Evolutionary conservation across 2,888 invertebrate species (phyloP).

Genomic region (Lapara coniferarum): DNA sequence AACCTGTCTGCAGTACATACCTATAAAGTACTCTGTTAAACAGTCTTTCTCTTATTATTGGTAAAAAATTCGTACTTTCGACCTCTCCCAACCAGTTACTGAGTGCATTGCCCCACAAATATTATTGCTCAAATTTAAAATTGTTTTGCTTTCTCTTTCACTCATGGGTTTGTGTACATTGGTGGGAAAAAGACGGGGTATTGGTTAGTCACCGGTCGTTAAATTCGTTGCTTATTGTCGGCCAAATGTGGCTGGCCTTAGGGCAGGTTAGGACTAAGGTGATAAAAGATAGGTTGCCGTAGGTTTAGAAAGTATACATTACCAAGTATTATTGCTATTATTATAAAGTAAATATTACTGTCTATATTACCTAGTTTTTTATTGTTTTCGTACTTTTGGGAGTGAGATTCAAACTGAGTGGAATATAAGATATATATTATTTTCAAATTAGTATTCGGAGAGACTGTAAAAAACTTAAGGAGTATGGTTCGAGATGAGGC

Average conservation of each 20-base stretch:
- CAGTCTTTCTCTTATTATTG: conserved; percentile 69
- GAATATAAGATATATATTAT: too few relatives aligned
- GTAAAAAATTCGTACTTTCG: conserved; percentile 79
- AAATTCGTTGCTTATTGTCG: conserved; percentile 67
- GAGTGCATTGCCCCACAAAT: conserved; percentile 75
- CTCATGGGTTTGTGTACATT: conserved; percentile 37
- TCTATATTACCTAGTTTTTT: too few relatives aligned
- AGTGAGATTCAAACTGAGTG: neutral
- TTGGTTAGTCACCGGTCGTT: conserved; percentile 65
- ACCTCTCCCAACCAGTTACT: conserved; percentile 77
- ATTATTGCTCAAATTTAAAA: conserved; percentile 74
- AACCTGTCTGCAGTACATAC: conserved; percentile 33
- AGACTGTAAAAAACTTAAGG: too few relatives aligned
- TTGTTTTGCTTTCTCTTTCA: conserved; percentile 64
- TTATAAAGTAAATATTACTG: too few relatives aligned
- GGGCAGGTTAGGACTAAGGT: conserved; percentile 80
- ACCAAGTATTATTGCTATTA: too few relatives aligned
- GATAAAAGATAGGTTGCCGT: conserved; percentile 61
- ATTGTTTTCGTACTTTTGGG: neutral
- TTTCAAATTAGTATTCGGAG: too few relatives aligned
- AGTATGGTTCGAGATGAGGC: too few relatives aligned
- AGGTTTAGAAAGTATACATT: conserved; percentile 56
- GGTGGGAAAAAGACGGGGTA: conserved; percentile 56
- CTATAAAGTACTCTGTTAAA: conserved; percentile 38
- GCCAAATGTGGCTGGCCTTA: conserved; percentile 72